Percentiles rank a stretch among this genome's conserved stretches.
These are phyloP conservation scores for Prunella strophiata DNA, from an alignment of 2,797 vertebrate genomes.

Conservation along the genomic window DNA sequence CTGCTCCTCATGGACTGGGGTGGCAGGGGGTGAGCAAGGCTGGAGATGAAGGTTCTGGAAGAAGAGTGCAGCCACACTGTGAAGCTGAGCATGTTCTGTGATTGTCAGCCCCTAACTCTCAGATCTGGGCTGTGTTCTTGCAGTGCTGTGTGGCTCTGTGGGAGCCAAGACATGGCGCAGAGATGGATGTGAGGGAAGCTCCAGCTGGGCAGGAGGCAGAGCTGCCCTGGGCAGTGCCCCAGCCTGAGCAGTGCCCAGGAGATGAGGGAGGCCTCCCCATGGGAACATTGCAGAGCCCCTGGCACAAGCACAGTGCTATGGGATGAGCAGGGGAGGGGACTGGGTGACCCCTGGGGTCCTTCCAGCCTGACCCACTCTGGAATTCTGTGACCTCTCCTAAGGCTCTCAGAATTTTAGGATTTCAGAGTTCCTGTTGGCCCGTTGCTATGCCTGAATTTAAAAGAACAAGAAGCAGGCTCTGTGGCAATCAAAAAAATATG, in stretches of 20 bases:
- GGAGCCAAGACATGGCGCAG: neutral
- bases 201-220: too few relatives aligned
- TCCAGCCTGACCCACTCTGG: neutral
- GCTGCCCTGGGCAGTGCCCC: neutral
- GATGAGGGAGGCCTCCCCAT: neutral
- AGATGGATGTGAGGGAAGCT: accelerated
- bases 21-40: accelerated
- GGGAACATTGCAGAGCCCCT: neutral
- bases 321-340: neutral
- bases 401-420: neutral
- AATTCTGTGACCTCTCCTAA: too few relatives aligned
- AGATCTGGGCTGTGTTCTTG: neutral
- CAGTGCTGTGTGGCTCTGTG: neutral
- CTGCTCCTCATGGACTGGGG: neutral
- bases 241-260: neutral
- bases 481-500: neutral
- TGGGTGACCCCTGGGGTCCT: neutral
- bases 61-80: neutral
- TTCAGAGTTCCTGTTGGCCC: neutral
- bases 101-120: neutral
- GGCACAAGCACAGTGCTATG: neutral
- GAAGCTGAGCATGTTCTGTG: accelerated
- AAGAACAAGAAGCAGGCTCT: neutral
- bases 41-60: neutral
- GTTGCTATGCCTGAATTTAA: neutral